phyloP scores from a whole-genome alignment of 2,113 vertebrate species.

The Columba livia region DNA sequence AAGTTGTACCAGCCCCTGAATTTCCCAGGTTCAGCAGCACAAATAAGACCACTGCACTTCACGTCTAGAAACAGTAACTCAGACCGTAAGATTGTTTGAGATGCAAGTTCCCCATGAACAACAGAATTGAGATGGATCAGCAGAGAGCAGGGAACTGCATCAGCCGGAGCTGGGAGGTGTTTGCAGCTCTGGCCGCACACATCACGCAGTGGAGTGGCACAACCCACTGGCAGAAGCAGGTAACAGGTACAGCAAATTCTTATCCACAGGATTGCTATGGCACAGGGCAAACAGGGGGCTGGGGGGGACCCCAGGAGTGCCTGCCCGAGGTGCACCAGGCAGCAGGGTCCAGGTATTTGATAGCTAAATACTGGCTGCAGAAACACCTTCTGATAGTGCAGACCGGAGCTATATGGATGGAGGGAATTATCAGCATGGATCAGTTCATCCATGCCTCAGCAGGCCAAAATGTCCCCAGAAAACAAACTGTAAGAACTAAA shows the following conservation, averaged over 20 bases:
- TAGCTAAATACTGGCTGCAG: not conserved
- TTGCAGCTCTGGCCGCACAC: not conserved
- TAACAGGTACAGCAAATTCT: not conserved
- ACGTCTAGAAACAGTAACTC: accelerated
- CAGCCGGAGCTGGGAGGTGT: not conserved
- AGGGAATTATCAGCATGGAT: not conserved
- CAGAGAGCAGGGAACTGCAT: accelerated
- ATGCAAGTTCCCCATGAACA: accelerated
- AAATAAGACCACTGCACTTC: accelerated
- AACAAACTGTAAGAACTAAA: not conserved
- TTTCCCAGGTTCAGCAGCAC: not conserved
- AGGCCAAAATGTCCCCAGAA: not conserved
- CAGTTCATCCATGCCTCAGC: accelerated
- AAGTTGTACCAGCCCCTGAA: too few species aligned
- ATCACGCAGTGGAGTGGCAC: constrained; percentile 22
- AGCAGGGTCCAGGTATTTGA: not conserved
- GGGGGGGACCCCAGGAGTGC: accelerated
- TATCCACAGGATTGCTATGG: accelerated
- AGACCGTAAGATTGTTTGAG: accelerated
- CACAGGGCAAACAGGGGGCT: accelerated
- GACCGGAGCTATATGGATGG: accelerated
- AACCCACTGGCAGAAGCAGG: constrained; percentile 45
- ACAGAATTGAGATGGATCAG: accelerated
- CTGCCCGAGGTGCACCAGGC: accelerated
- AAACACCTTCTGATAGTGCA: not conserved